Evolutionary conservation across 1,140 invertebrate species (phyloP).

Genomic region (Penaeus chinensis): DNA sequence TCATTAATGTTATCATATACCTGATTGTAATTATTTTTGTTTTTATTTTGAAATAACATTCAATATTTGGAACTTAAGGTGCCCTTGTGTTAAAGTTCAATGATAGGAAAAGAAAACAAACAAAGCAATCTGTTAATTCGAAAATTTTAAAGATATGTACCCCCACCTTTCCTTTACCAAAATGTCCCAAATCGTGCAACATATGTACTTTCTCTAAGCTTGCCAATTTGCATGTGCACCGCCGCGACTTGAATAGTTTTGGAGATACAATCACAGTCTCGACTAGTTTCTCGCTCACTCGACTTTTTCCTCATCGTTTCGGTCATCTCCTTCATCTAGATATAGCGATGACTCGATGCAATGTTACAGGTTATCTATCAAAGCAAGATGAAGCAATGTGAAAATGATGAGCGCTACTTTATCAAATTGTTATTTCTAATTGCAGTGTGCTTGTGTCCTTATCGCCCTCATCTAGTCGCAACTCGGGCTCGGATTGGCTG

Average conservation of each 20-base stretch:
- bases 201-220: conserved; percentile 59
- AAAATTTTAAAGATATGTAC: neutral
- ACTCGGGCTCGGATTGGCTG: conserved; percentile 55
- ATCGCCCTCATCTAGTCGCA: conserved; percentile 56
- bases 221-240: conserved; percentile 59
- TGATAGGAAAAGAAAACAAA: too few species aligned
- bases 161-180: conserved; percentile 20
- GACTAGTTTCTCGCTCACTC: conserved; percentile 40
- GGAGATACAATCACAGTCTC: conserved; percentile 50
- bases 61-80: too few species aligned
- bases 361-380: conserved; percentile 57
- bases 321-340: conserved; percentile 42
- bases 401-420: conserved; percentile 63
- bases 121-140: too few species aligned
- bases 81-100: too few species aligned
- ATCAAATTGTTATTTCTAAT: conserved; percentile 63
- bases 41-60: too few species aligned
- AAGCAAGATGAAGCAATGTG: conserved; percentile 62
- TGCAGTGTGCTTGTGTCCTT: conserved; percentile 62
- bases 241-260: conserved; percentile 46
- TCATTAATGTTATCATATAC: too few species aligned
- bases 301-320: conserved; percentile 42
- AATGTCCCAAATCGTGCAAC: conserved; percentile 35
- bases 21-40: too few species aligned
- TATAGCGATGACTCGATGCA: conserved; percentile 38